Conservation (phyloP, 2,888 invertebrate species). For the Gymnocheta viridis region DNA sequence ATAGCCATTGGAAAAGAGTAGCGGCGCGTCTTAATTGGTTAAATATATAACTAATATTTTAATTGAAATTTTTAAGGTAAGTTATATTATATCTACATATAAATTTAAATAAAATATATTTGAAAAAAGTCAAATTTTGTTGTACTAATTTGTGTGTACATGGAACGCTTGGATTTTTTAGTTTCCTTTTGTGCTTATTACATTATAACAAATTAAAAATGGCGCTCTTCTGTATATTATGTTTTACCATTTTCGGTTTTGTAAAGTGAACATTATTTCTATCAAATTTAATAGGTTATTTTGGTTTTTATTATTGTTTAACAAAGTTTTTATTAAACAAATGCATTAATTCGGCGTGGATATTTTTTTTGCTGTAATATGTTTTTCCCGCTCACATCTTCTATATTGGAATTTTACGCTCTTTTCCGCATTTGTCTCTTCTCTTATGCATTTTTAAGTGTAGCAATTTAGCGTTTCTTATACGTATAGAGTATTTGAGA, state of each 20-base stretch:
- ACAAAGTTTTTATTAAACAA: neutral
- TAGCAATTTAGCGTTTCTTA: constrained; percentile 3
- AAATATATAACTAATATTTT: neutral
- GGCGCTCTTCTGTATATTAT: constrained; percentile 66
- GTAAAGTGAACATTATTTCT: neutral
- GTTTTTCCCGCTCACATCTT: constrained; percentile 52
- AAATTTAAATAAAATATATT: neutral
- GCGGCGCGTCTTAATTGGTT: constrained; percentile 37
- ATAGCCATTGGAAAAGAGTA: neutral
- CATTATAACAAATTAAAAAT: constrained; percentile 70
- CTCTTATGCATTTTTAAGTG: neutral
- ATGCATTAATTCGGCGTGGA: constrained; percentile 18
- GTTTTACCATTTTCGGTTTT: neutral
- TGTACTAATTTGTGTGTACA: constrained; percentile 45
- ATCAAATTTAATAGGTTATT: neutral
- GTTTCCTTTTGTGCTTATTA: neutral
- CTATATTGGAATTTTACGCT: constrained; percentile 32
- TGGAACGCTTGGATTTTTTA: constrained; percentile 33
- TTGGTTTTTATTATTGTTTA: neutral
- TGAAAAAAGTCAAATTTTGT: neutral
- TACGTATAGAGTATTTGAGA: neutral
- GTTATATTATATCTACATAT: neutral
- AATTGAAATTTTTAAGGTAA: constrained; percentile 5
- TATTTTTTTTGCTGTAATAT: constrained; percentile 8
- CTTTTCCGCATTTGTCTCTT: constrained; percentile 4